These are phyloP conservation scores for Pterophyllum scalare DNA, from an alignment of 2,113 vertebrate species.

Conservation along the genomic window DNA sequence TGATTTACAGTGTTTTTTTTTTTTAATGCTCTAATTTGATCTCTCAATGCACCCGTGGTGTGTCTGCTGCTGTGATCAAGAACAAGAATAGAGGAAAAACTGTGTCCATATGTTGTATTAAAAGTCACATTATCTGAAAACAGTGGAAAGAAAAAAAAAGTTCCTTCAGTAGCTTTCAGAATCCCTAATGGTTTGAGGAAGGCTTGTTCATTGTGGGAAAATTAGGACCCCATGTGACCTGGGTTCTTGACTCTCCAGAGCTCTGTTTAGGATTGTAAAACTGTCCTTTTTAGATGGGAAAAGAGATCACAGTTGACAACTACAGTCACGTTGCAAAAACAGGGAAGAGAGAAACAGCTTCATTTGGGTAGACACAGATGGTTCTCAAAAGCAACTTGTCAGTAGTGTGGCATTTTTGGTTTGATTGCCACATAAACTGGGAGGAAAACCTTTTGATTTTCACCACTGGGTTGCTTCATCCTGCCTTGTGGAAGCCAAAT, in stretches of 20 bases:
- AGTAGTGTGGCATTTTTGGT: not conserved
- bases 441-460: not conserved
- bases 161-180: not conserved
- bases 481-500: too few species aligned
- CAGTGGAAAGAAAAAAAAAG: not conserved
- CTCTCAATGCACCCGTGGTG: too few species aligned
- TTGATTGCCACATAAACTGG: not conserved
- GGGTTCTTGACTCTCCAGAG: not conserved
- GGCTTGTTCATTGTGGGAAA: not conserved
- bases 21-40: not conserved
- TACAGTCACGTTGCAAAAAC: not conserved
- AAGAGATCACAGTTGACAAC: slow-evolving; percentile 6
- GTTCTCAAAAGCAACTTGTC: not conserved
- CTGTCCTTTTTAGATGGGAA: slow-evolving; percentile 9
- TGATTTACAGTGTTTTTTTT: not conserved
- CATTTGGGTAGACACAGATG: not conserved
- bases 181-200: not conserved
- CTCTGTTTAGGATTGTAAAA: slow-evolving; percentile 8
- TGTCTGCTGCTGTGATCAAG: too few species aligned
- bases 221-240: not conserved
- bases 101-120: not conserved
- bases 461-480: too few species aligned
- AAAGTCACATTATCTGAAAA: not conserved
- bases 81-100: not conserved
- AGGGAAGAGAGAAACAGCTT: not conserved